A percentile compares a stretch with the other conserved stretches of the same genome.
Conservation (phyloP, 2,888 invertebrate species). For the Mystacides longicornis region DNA sequence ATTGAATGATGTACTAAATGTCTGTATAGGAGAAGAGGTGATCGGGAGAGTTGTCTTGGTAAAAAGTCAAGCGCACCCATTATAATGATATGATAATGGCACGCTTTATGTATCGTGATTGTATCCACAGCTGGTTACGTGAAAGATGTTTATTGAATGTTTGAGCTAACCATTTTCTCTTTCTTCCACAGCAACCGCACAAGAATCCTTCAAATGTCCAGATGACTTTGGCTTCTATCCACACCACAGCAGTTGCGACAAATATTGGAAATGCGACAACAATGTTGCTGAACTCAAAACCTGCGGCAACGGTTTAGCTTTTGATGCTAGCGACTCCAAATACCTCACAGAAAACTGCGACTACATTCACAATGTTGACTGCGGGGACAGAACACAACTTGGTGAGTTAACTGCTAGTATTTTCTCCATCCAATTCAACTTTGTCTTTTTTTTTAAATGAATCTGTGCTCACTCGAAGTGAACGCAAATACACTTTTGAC, state of each 20-base stretch:
- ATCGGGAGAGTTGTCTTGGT: too few species aligned
- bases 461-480: too few species aligned
- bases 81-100: too few species aligned
- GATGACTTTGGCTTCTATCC: conserved; percentile 93
- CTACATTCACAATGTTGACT: conserved; percentile 90
- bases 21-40: too few species aligned
- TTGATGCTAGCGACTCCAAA: conserved; percentile 82
- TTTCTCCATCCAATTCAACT: too few species aligned
- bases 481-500: too few species aligned
- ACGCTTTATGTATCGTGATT: too few species aligned
- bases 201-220: conserved; percentile 86
- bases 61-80: too few species aligned
- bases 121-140: too few species aligned
- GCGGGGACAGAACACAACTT: conserved; percentile 78
- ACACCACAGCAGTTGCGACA: conserved; percentile 83
- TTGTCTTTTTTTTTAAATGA: too few species aligned
- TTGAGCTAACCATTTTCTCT: not conserved
- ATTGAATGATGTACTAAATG: too few species aligned
- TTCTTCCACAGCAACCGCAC: conserved; percentile 57
- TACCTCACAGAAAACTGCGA: conserved; percentile 92
- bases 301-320: conserved; percentile 89
- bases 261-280: conserved; percentile 93
- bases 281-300: conserved; percentile 82
- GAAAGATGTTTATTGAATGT: not conserved
- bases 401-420: too few species aligned